Evolutionary conservation across 2,888 invertebrate genomes (phyloP), one percentile per base, ranked within the genome.

Genomic region (Digitonthophagus gazella): DNA sequence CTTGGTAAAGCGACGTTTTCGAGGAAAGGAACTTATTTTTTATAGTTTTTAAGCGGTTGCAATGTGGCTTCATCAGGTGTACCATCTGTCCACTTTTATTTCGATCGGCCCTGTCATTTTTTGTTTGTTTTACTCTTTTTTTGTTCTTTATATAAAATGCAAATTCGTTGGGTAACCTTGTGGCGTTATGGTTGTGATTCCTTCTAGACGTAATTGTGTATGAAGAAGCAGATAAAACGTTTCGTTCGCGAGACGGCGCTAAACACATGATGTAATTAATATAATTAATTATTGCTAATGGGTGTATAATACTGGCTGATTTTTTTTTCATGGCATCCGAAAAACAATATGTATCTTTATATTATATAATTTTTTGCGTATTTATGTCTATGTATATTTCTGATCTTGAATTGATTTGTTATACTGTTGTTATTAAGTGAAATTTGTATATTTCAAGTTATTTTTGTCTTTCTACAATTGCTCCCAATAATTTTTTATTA

Each of bases 41-140:
- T 68, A 28, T 58, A 58, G 16, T 58, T 69, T 69, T 65, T 20
- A 55, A 61, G 55, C 65, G 58, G 19, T 63, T 55, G 61, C 63
- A 64, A 58, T 22, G 58, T 66, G 54, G 56, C 56, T 22, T 22
- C 22, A 65, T 68, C 68, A 68, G 65, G 65, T 68, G 68, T 68
- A 69, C 65, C 68, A 69, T 66, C 68, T 69, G 68, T 69, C 55
- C n/a, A n/a, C n/a, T n/a, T n/a, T n/a, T n/a, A n/a, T n/a, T n/a
- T n/a, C n/a, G n/a, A 4, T 57, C 14, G 16, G 15, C 57, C 57
- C 11, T 2, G 6, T 8, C 6, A 5, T 57, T 57, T 57, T 57
- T 64, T 64, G 15, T 19, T 64, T 15, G 14, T 15, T 6, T 69
- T 65, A 58, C n/a, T 22, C 14, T 68, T 64, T 16, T 64, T 64